These are phyloP conservation scores for Blennius ocellaris DNA, from an alignment of 2,113 vertebrate species.

Conservation along the genomic window DNA sequence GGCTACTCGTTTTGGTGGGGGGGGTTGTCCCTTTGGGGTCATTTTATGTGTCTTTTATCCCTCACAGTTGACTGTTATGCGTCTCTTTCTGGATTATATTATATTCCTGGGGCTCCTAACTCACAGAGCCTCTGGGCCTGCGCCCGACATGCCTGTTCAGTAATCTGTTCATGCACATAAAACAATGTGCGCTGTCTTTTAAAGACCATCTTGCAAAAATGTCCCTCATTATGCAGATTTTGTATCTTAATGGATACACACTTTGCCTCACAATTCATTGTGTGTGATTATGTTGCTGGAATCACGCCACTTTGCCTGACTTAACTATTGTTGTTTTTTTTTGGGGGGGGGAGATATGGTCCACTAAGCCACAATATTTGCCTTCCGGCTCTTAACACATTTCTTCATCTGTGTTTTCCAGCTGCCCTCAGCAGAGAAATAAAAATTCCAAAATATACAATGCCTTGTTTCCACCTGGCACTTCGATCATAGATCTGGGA, in stretches of 20 bases:
- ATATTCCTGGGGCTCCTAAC: no score
- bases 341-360: slow-evolving; percentile 7
- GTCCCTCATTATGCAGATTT: slow-evolving; percentile 8
- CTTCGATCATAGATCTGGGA: slow-evolving; percentile 47
- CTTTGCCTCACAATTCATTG: neutral
- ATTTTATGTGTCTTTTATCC: no score
- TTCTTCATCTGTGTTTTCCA: slow-evolving; percentile 39
- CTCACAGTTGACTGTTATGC: no score
- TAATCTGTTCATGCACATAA: slow-evolving; percentile 1
- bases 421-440: slow-evolving; percentile 41
- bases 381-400: slow-evolving; percentile 31
- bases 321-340: slow-evolving; percentile 1
- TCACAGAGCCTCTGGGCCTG: no score
- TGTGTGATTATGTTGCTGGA: slow-evolving; percentile 14
- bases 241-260: neutral
- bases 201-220: neutral
- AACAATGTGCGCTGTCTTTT: neutral
- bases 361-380: slow-evolving; percentile 29
- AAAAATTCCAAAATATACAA: slow-evolving; percentile 54
- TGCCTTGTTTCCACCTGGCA: slow-evolving; percentile 59
- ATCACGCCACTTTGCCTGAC: slow-evolving; percentile 7
- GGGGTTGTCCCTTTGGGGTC: no score
- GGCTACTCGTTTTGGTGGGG: no score
- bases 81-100: no score
- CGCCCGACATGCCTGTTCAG: no score